These are phyloP conservation scores for Hepsetus odoe DNA, from an alignment of 2,113 vertebrate genomes.

Conservation along the genomic window DNA sequence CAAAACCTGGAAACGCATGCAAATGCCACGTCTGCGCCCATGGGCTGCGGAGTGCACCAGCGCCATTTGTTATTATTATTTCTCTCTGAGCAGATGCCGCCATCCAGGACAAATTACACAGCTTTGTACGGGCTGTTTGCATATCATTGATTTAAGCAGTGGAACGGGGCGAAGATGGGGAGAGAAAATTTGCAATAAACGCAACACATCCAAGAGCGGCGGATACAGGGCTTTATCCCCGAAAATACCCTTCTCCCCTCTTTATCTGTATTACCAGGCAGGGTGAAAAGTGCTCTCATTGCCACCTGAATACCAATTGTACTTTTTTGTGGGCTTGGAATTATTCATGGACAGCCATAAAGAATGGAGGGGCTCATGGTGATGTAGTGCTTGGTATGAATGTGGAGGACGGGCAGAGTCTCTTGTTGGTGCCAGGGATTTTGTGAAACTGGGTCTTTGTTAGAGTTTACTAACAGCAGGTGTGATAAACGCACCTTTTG, in stretches of 20 bases:
- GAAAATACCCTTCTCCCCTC: conserved; percentile 13
- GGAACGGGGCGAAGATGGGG: background rate
- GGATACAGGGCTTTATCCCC: conserved; percentile 44
- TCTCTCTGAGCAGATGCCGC: conserved; percentile 43
- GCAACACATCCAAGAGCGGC: conserved; percentile 28
- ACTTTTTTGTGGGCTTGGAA: conserved; percentile 40
- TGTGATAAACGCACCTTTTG: background rate
- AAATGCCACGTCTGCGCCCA: conserved; percentile 61
- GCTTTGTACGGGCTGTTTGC: conserved; percentile 41
- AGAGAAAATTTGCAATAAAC: conserved; percentile 28
- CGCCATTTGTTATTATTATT: conserved; percentile 52
- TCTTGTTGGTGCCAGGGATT: background rate
- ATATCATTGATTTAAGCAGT: conserved; percentile 54
- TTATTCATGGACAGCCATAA: conserved; percentile 47
- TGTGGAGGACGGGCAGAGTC: background rate
- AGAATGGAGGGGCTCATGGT: background rate
- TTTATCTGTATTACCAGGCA: conserved; percentile 28
- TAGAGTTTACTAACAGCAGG: background rate
- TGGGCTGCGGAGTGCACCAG: conserved; percentile 42
- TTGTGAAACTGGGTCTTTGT: background rate
- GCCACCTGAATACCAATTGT: conserved; percentile 36
- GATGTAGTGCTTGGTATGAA: conserved; percentile 25
- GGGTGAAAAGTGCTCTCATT: conserved; percentile 34
- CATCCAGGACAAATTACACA: conserved; percentile 55
- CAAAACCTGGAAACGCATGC: conserved; percentile 44